Base-by-base conservation (phyloP, 2,888 invertebrate species). In the Archaeoteleia sp. region DNA sequence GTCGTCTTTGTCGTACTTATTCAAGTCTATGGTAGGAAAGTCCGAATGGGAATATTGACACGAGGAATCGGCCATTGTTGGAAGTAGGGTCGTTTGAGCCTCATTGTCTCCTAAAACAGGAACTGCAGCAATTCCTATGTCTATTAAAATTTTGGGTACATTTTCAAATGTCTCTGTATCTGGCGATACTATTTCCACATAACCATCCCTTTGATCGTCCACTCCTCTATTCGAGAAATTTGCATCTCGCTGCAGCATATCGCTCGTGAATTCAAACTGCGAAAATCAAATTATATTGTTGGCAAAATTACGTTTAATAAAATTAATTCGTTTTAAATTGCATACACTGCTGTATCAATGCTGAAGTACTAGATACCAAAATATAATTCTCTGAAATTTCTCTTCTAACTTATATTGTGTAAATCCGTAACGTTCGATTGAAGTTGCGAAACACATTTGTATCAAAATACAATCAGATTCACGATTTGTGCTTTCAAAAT, bases 131-230 rank as follows among this genome's bases (percentile, higher is more conserved):
- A 87, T 81, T 0, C 54, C 87, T 6, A 86, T 86, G 65, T 91
- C 89, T 6, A 92, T 86, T 76, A 91, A 86, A 40, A 86, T 87
- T 48, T 88, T 87, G 30, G 82, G 84, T 3, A 93, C 84, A 77
- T 88, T 90, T 27, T 88, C 87, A 63, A 88, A 90, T 10, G 87
- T 88, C 45, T 87, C 87, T 35, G 87, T 5, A 58, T 72, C 61
- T 8, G 9, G 7, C 8, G 90, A 88, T 43, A 88, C 82, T 15
- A 94, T 80, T 76, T 93, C 92, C 57, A 90, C 87, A 72, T 89
- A 92, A 7, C 93, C 92, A 82, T 93, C 93, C 45, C 90, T 87
- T 9, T 88, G 88, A 37, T 89, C 88, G 39, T 87, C 86, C 0
- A 88, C 87, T 54, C 87, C 86, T 65, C 92, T 87, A 12, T 89